These are phyloP conservation scores for Diachasma alloeum DNA, from an alignment of 1,140 invertebrate genomes.

Conservation along the genomic window DNA sequence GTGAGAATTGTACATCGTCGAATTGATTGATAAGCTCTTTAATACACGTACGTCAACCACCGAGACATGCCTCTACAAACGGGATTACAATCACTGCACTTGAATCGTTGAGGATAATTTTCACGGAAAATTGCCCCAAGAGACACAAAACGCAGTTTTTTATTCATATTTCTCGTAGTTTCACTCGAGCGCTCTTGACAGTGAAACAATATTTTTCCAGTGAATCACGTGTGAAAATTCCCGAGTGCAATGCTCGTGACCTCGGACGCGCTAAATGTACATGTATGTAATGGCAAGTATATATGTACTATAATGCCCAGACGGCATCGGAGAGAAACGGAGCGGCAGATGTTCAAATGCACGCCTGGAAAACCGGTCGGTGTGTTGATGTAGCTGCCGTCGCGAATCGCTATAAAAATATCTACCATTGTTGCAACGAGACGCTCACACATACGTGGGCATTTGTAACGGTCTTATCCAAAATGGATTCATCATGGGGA, in stretches of 20 bases:
- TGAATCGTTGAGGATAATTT: too few relatives aligned
- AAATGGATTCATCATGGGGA: background rate
- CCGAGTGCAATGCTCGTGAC: conserved; percentile 25
- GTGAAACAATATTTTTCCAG: conserved; percentile 26
- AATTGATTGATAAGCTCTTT: conserved; percentile 64
- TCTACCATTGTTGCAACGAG: conserved; percentile 56
- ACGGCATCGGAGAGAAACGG: conserved; percentile 38
- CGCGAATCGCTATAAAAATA: conserved; percentile 66
- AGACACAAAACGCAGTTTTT: too few relatives aligned
- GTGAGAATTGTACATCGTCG: conserved; percentile 52
- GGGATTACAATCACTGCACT: background rate
- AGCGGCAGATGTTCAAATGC: conserved; percentile 63
- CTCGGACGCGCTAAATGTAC: conserved; percentile 9
- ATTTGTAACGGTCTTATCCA: conserved; percentile 52
- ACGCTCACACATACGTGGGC: conserved; percentile 27
- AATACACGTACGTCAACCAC: background rate
- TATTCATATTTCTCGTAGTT: background rate
- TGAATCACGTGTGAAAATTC: conserved; percentile 24
- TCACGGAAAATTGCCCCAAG: too few relatives aligned
- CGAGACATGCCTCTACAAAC: background rate
- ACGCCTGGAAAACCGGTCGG: conserved; percentile 62
- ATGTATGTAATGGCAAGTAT: conserved; percentile 15
- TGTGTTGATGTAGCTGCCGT: conserved; percentile 65
- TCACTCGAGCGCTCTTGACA: conserved; percentile 30
- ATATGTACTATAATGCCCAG: conserved; percentile 17